These are phyloP conservation scores for Podarcis muralis DNA, from an alignment of 2,113 vertebrate genomes.

Conservation along the genomic window DNA sequence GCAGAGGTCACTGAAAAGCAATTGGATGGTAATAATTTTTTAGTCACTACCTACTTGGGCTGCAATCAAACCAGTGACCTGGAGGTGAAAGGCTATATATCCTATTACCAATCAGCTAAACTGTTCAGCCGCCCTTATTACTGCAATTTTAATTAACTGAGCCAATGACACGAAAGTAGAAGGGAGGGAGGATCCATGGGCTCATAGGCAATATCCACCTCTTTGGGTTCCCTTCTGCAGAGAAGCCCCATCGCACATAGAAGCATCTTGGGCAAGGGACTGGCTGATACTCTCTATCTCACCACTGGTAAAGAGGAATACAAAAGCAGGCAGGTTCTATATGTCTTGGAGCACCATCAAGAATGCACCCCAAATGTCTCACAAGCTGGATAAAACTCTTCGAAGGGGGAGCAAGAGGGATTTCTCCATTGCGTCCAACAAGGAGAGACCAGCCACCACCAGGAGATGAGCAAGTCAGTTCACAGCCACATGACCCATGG, in stretches of 20 bases:
- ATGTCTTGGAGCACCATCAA: not conserved
- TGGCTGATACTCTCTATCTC: not conserved
- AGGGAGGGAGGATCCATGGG: conserved; percentile 52
- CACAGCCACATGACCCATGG: not conserved
- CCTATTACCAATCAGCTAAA: conserved; percentile 66
- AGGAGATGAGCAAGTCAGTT: not conserved
- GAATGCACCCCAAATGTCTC: not conserved
- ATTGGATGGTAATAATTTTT: conserved; percentile 65
- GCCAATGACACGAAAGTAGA: conserved; percentile 65
- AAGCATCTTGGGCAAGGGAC: not conserved
- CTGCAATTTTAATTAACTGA: conserved; percentile 72
- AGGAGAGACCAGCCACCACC: not conserved
- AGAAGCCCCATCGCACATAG: conserved; percentile 29
- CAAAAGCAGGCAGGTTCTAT: not conserved
- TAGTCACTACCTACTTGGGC: conserved; percentile 59
- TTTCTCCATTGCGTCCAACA: not conserved
- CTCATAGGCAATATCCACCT: conserved; percentile 56
- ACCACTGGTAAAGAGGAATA: fast-evolving
- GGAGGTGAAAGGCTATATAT: conserved; percentile 70
- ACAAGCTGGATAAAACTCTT: not conserved
- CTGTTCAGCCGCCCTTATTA: conserved; percentile 58
- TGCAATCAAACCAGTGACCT: conserved; percentile 62
- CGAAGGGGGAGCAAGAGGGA: not conserved
- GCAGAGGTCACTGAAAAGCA: conserved; percentile 59
- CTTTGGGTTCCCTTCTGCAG: conserved; percentile 49